phyloP scores from a whole-genome alignment of 2,888 invertebrate species.

The Epinotia bilunana region DNA sequence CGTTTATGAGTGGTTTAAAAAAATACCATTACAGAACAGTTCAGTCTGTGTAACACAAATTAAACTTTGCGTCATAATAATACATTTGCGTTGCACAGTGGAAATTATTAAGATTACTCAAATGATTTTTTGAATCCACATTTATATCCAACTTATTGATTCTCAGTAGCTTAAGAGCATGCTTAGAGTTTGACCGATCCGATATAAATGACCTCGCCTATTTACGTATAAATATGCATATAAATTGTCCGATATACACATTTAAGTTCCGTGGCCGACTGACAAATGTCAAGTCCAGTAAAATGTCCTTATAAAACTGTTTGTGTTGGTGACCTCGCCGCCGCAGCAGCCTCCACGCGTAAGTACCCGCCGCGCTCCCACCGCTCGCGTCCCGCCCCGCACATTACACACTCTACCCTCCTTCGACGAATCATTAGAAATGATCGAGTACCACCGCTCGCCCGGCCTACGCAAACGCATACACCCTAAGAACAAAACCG shows the following conservation, averaged over 20 bases:
- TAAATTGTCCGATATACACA: neutral
- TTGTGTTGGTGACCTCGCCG: slow-evolving; percentile 35
- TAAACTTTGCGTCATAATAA: neutral
- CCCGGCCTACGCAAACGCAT: slow-evolving; percentile 43
- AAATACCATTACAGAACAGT: neutral
- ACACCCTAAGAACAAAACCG: slow-evolving; percentile 40
- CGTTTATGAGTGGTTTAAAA: neutral
- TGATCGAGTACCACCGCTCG: slow-evolving; percentile 41
- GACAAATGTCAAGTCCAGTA: neutral
- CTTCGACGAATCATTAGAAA: slow-evolving; percentile 39
- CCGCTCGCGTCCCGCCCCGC: slow-evolving; percentile 48
- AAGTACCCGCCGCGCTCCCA: slow-evolving; percentile 46
- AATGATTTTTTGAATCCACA: neutral
- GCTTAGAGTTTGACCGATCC: neutral
- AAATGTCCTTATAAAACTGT: slow-evolving; percentile 28
- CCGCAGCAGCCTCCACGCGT: slow-evolving; percentile 36
- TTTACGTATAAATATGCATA: neutral
- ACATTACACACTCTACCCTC: slow-evolving; percentile 46
- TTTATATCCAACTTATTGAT: neutral
- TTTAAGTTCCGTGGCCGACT: slow-evolving; percentile 1
- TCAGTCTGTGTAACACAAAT: neutral
- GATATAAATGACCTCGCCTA: slow-evolving; percentile 1
- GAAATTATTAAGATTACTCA: neutral
- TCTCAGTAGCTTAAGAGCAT: neutral
- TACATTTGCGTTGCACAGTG: neutral